Evolutionary conservation across 1,140 invertebrate species (phyloP), one percentile per base, ranked within the genome.

Genomic region (Heliconius hewitsoni): DNA sequence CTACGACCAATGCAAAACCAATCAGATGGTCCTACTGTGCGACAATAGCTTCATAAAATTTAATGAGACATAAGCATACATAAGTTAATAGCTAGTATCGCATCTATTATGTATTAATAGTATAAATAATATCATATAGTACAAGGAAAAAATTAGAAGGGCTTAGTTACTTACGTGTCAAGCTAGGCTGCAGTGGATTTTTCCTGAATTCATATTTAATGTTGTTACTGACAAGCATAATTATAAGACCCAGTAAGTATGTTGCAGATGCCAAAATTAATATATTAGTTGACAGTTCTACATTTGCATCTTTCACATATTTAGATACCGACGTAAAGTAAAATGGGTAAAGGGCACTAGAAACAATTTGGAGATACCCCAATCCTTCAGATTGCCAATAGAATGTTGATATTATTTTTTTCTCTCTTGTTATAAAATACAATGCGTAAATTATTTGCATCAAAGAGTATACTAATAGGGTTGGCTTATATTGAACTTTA

Each of bases 331-430:
- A 89, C 74, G 89, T 92, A 76, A 91, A 93, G 75, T 88, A 91
- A 81, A 83, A 94, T 75, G 93, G 93, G 74, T 93, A 94, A 8
- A 94, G 80, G 30, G 90, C 86, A 84, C 90, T 92, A 9, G 89
- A 89, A 34, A 93, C 88, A 50, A 83, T 81, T 82, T 93, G 92
- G 13, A 93, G 79, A 74, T 94, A 94, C 11, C 93, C 93, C 39
- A 93, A 80, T 1, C 93, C 93, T 84, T 94, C 93, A n/a, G 87
- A 93, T 42, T 94, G 90, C 93, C 93, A 94, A 81, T 87, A 93
- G 84, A 94, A 94, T 81, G 93, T 92, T 74, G 89, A 83, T 71
- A 88, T 88, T 70, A 94, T 86, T 79, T 87, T 89, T 76, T 92
- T 85, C 79, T 94, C 93, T 70, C 84, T 86, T 57, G 91, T 81